phyloP scores from a whole-genome alignment of 2,113 vertebrate genomes.

The Actenoides lindsayi region DNA sequence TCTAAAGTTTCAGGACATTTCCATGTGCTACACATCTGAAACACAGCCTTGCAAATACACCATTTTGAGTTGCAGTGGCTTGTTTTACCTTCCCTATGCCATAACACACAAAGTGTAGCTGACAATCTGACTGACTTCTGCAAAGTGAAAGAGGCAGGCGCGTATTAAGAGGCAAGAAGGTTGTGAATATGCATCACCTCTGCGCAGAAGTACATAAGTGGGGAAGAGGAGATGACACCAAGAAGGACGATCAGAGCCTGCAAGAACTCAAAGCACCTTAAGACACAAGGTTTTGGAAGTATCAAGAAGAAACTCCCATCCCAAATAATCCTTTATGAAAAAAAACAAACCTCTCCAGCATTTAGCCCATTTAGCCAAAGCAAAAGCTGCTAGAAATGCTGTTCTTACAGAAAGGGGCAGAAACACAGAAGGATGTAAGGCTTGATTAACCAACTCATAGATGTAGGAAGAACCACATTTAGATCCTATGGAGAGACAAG shows the following conservation, averaged over 20 bases:
- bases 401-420: background rate
- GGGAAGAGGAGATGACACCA: background rate
- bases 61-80: background rate
- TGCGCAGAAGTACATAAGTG: accelerated
- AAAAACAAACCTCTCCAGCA: background rate
- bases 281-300: background rate
- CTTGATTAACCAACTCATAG: background rate
- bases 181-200: background rate
- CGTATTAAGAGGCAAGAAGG: background rate
- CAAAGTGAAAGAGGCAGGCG: background rate
- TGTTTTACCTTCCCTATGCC: background rate
- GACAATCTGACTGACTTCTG: background rate
- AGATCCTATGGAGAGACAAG: background rate
- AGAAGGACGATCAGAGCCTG: background rate
- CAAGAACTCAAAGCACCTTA: background rate
- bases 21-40: background rate
- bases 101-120: background rate
- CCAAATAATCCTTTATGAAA: background rate
- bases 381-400: background rate
- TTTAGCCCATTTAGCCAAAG: background rate
- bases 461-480: background rate
- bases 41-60: background rate
- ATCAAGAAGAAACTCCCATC: background rate
- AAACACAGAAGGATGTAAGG: background rate
- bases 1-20: background rate